Base-by-base conservation (phyloP, 2,888 invertebrate genomes). In the Aporophyla nigra region DNA sequence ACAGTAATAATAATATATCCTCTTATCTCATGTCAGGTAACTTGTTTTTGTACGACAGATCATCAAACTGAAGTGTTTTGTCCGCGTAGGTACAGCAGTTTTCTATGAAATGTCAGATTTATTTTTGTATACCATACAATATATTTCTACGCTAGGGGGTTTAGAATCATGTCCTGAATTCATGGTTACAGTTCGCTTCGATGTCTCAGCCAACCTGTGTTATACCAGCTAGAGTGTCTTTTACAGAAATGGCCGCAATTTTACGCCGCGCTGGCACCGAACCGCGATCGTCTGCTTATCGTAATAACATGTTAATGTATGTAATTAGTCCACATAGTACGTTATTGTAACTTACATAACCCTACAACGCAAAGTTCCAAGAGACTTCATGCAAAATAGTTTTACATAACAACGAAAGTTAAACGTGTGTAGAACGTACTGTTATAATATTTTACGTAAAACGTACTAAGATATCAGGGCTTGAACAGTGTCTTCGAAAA, bases 291-390 rank as follows among this genome's bases (percentile, higher is more conserved):
- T 76, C 46, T 59, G 6, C 53, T 82, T 87, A 87, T 82, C 86
- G 71, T 82, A 87, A 86, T 82, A 76, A 67, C 72, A 86, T 86
- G 87, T 49, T 77, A 86, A 86, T 85, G 33, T 80, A 86, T 86
- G 86, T 76, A 86, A 87, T 85, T 77, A 85, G 86, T 78, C 61
- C 85, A 73, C 76, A 68, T 12, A 71, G 67, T 66, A 77, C 67
- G 66, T 24, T 70, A 73, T 19, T 19, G 58, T 61, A 63, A 63
- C 68, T 76, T 70, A 84, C 80, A 77, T 76, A 77, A 70, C 80
- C 80, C 71, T 65, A 62, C 76, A 49, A 14, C 65, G 65, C 51
- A 67, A 58, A 78, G 61, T 79, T 78, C 27, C 69, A 58, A 70
- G 67, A 72, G 58, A 75, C 75, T 66, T 74, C 80, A 85, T 86